These are phyloP conservation scores for Struthidea cinerea DNA, from an alignment of 2,113 vertebrate species.

Conservation along the genomic window DNA sequence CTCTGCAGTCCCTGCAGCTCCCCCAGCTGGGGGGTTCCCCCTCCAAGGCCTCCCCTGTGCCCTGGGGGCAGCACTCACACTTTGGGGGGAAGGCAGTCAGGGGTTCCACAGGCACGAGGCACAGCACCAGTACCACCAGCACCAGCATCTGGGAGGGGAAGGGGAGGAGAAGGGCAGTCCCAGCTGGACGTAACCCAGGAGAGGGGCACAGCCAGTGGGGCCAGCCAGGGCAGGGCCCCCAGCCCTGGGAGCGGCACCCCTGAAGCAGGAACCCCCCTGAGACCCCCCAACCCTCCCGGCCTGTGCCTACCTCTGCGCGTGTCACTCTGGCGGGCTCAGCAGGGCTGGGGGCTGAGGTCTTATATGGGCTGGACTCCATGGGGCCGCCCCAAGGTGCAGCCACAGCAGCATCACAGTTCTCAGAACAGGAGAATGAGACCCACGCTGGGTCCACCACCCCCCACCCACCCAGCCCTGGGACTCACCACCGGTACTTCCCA, in stretches of 20 bases:
- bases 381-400: constrained; percentile 4
- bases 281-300: fast-evolving
- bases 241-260: not conserved
- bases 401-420: constrained; percentile 18
- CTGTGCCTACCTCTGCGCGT: not conserved
- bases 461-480: not conserved
- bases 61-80: not conserved
- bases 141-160: not conserved
- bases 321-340: not conserved
- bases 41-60: not conserved
- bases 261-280: fast-evolving
- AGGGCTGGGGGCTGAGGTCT: fast-evolving
- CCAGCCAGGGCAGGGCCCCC: not conserved
- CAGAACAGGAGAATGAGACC: not conserved
- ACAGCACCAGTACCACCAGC: not conserved
- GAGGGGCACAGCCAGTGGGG: not conserved
- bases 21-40: fast-evolving
- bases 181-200: not conserved
- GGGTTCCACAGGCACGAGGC: not conserved
- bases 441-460: not conserved
- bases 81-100: constrained; percentile 10
- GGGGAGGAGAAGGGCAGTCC: not conserved
- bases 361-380: not conserved
- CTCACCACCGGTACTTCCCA: not conserved
- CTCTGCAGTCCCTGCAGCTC: not conserved